A percentile compares a stretch with the other conserved stretches of the same genome.
phyloP scores from a whole-genome alignment of 2,888 invertebrate genomes.

The Celastrina argiolus region DNA sequence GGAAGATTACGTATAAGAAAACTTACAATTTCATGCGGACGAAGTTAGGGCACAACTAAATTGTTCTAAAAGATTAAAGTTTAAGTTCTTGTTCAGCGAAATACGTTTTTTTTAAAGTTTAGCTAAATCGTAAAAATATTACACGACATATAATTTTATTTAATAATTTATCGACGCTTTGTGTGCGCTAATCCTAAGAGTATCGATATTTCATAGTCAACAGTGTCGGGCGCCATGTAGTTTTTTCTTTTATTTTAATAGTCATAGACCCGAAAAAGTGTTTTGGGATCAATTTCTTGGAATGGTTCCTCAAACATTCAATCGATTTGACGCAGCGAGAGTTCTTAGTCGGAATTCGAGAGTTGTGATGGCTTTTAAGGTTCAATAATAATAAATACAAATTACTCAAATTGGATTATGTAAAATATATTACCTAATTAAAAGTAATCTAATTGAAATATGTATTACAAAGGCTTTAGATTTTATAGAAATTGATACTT shows the following conservation, averaged over 20 bases:
- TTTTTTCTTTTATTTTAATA: slow-evolving; percentile 5
- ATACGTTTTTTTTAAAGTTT: too few relatives aligned
- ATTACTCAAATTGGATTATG: not conserved
- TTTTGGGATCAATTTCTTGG: slow-evolving; percentile 14
- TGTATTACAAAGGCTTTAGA: too few relatives aligned
- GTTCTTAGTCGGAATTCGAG: not conserved
- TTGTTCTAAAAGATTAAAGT: too few relatives aligned
- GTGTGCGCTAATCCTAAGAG: not conserved
- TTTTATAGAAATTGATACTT: too few relatives aligned
- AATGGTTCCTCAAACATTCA: not conserved
- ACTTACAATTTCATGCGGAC: too few relatives aligned
- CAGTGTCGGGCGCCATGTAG: not conserved
- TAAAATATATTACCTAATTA: not conserved
- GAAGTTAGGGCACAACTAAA: too few relatives aligned
- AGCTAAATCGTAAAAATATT: too few relatives aligned
- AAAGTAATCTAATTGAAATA: not conserved
- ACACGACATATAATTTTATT: too few relatives aligned
- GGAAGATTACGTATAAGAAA: too few relatives aligned
- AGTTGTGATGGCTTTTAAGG: not conserved
- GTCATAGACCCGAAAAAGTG: not conserved
- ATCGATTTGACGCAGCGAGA: not conserved
- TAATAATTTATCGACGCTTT: not conserved
- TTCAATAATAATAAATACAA: not conserved
- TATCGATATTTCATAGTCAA: slow-evolving; percentile 3
- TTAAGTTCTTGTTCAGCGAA: too few relatives aligned